A percentile compares a stretch with the other conserved stretches of the same genome.
These are phyloP conservation scores for Polia nebulosa DNA, from an alignment of 2,888 invertebrate genomes.

Conservation along the genomic window DNA sequence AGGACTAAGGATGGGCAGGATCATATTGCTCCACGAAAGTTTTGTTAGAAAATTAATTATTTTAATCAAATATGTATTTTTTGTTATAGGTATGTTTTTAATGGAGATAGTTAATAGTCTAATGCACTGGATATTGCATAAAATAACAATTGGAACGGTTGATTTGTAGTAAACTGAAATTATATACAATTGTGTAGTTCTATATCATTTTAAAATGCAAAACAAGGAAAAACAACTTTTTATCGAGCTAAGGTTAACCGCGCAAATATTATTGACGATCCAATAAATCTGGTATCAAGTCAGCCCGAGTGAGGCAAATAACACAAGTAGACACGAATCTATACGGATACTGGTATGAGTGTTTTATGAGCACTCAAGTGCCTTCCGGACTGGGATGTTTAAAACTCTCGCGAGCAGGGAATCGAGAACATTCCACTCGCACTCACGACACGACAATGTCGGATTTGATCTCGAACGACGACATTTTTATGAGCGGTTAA, in stretches of 20 bases:
- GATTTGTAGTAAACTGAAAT: not conserved
- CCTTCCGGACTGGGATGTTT: constrained; percentile 84
- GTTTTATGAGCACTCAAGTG: constrained; percentile 88
- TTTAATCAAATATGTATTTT: too few relatives aligned
- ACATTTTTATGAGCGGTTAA: constrained; percentile 80
- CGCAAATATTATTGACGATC: constrained; percentile 57
- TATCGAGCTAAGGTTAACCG: constrained; percentile 55
- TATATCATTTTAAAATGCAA: constrained; percentile 9
- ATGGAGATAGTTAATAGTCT: not conserved
- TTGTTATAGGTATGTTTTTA: too few relatives aligned
- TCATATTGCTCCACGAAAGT: not conserved
- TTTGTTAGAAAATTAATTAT: not conserved
- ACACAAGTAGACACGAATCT: constrained; percentile 79
- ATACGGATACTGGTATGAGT: constrained; percentile 82
- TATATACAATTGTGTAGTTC: not conserved
- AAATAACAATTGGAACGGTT: not conserved
- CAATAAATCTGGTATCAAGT: constrained; percentile 67
- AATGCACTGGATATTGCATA: not conserved
- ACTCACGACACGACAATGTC: constrained; percentile 85
- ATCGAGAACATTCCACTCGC: constrained; percentile 80
- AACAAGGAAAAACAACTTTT: constrained; percentile 41
- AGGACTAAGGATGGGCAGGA: constrained; percentile 5
- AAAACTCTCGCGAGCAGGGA: constrained; percentile 81
- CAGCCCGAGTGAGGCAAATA: constrained; percentile 74
- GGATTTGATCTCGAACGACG: constrained; percentile 79